Evolutionary conservation across 92 coral and sea anemone genomes (phyloP).

Genomic region (Palythoa heliodiscus): DNA sequence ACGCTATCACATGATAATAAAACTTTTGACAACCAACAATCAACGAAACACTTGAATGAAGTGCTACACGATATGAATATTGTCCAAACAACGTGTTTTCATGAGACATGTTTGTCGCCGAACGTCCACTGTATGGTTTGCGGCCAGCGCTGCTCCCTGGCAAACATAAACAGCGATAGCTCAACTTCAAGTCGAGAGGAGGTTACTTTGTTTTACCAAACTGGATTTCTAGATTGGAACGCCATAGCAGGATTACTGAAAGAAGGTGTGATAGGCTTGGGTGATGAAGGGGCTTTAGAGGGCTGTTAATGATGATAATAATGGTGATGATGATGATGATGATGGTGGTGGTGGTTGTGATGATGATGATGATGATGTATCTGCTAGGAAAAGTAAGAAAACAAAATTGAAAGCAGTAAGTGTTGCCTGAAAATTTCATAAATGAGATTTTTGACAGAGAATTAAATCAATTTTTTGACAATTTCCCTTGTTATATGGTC

Average conservation of each 20-base stretch:
- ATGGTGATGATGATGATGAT: not conserved
- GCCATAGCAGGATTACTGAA: not conserved
- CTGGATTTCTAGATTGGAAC: slow-evolving; percentile 16
- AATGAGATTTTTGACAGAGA: too few relatives aligned
- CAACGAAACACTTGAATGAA: not conserved
- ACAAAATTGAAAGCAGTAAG: too few relatives aligned
- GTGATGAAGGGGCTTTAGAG: not conserved
- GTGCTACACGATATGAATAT: slow-evolving; percentile 5
- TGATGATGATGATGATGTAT: not conserved
- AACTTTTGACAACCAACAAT: not conserved
- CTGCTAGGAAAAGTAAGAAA: too few relatives aligned
- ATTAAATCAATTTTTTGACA: too few relatives aligned
- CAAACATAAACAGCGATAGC: not conserved
- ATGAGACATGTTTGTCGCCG: slow-evolving; percentile 19
- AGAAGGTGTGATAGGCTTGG: not conserved
- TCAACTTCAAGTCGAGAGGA: not conserved
- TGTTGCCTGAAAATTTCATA: too few relatives aligned
- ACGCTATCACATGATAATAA: not conserved
- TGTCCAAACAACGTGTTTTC: not conserved
- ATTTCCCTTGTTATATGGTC: too few relatives aligned
- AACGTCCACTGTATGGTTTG: slow-evolving; percentile 30
- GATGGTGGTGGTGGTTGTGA: not conserved
- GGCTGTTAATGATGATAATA: not conserved
- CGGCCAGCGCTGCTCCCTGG: not conserved
- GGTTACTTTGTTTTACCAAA: not conserved